These are phyloP conservation scores for Scophthalmus maximus DNA, from an alignment of 2,113 vertebrate species.

Conservation along the genomic window DNA sequence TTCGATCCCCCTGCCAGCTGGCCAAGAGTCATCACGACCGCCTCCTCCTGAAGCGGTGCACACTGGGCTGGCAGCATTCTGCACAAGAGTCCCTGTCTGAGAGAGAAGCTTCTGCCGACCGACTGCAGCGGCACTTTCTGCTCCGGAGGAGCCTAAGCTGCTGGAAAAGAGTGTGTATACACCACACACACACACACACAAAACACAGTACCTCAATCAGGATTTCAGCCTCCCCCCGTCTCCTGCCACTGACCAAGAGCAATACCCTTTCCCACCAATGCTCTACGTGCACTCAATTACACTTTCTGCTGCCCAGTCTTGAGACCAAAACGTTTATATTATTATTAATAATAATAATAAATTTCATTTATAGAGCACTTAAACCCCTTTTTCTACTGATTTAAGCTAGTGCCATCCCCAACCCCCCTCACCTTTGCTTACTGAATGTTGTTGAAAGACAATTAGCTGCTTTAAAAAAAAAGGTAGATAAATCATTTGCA, in stretches of 20 bases:
- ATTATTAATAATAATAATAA: too few species aligned
- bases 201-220: neutral
- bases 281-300: constrained; percentile 15
- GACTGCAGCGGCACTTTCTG: constrained; percentile 77
- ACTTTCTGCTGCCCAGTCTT: neutral
- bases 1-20: constrained; percentile 80
- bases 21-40: constrained; percentile 83
- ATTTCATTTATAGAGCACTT: too few species aligned
- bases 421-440: neutral
- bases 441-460: neutral
- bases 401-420: neutral
- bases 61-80: constrained; percentile 83
- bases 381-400: too few species aligned
- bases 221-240: neutral
- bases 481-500: neutral
- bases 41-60: constrained; percentile 80
- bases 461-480: neutral
- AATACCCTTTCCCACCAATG: constrained; percentile 4
- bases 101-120: constrained; percentile 83
- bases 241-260: constrained; percentile 4
- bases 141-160: constrained; percentile 80
- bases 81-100: constrained; percentile 68
- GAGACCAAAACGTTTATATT: neutral
- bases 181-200: constrained; percentile 6
- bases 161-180: constrained; percentile 86